Evolutionary conservation across 2,113 vertebrate species (phyloP).

Genomic region (Salvelinus namaycush): DNA sequence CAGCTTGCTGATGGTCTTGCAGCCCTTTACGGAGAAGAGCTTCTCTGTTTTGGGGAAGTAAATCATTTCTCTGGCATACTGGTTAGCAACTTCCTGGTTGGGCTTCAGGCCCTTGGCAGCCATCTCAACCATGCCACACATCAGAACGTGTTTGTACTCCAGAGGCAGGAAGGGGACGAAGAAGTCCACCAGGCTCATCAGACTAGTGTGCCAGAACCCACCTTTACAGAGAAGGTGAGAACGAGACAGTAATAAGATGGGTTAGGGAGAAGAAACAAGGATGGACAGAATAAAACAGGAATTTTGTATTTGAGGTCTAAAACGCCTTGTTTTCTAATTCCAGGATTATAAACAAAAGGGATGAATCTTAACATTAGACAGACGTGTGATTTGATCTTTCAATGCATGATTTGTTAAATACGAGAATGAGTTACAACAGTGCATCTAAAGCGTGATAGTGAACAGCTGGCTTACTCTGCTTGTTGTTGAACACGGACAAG

Average conservation of each 20-base stretch:
- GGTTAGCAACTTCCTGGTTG: slow-evolving; percentile 67
- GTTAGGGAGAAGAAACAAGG: no score
- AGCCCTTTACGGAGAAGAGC: slow-evolving; percentile 89
- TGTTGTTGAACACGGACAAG: slow-evolving; percentile 88
- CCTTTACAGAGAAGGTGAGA: slow-evolving; percentile 66
- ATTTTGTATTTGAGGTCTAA: no score
- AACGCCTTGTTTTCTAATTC: no score
- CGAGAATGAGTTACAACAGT: no score
- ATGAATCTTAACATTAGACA: no score
- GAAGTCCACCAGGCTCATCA: slow-evolving; percentile 94
- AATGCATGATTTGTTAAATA: no score
- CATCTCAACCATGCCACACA: slow-evolving; percentile 85
- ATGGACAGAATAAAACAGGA: neutral
- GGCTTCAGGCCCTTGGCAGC: slow-evolving; percentile 51
- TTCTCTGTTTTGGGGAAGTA: slow-evolving; percentile 89
- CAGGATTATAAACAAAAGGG: no score
- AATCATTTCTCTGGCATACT: slow-evolving; percentile 81
- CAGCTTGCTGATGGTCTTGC: slow-evolving; percentile 90
- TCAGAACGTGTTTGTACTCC: slow-evolving; percentile 87
- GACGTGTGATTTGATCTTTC: no score
- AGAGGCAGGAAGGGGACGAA: slow-evolving; percentile 93
- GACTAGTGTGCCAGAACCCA: slow-evolving; percentile 90
- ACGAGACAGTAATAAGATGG: neutral
- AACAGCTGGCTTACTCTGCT: slow-evolving; percentile 81
- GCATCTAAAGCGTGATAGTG: no score